phyloP scores from a whole-genome alignment of 2,113 vertebrate genomes.

The Condylura cristata region DNA sequence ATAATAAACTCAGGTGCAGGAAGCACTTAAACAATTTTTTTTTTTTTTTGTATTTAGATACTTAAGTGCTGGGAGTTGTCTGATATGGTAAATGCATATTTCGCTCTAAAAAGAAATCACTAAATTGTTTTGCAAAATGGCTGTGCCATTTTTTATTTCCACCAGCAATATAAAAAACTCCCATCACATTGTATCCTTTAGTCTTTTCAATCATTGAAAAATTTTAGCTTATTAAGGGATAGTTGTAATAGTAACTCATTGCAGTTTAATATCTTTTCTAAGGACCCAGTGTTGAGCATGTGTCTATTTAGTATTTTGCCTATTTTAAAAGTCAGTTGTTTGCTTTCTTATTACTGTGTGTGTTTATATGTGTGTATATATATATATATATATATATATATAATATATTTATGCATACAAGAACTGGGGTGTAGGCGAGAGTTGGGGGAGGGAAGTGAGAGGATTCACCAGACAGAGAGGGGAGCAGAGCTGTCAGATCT shows the following conservation, averaged over 20 bases:
- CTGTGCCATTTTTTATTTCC: neutral
- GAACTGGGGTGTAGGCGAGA: too few species aligned
- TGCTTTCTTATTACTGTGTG: neutral
- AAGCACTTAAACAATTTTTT: neutral
- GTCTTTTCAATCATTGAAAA: neutral
- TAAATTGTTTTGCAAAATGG: neutral
- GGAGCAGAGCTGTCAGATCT: too few species aligned
- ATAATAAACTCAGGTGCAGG: neutral
- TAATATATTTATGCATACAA: too few species aligned
- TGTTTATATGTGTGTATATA: too few species aligned
- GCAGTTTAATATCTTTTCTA: slow-evolving; percentile 3
- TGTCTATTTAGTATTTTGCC: neutral
- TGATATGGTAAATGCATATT: neutral
- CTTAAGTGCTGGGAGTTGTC: neutral
- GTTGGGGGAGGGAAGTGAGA: too few species aligned
- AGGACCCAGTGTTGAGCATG: neutral
- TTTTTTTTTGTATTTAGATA: neutral
- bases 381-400: too few species aligned
- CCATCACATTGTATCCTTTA: neutral
- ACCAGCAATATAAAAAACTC: neutral
- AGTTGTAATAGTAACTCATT: neutral
- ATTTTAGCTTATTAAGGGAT: neutral
- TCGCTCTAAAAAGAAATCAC: neutral
- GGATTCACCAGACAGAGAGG: too few species aligned
- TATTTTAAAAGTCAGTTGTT: neutral